Base-by-base conservation (phyloP, 2,113 vertebrate species). In the Puntigrus tetrazona region DNA sequence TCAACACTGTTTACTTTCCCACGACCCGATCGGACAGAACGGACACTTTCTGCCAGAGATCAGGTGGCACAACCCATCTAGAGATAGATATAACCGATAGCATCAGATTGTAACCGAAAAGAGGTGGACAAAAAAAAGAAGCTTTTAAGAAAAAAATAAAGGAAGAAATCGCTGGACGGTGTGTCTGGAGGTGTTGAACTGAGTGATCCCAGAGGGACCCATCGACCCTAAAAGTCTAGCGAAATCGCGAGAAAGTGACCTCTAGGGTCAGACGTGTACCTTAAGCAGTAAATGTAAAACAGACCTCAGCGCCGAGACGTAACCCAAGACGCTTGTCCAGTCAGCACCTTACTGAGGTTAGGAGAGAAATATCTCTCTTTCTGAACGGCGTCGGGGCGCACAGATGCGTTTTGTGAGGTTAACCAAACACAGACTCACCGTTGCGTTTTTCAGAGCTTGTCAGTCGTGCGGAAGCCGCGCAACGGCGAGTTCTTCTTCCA, bases 391-490 rank as follows among this genome's bases (percentile, higher is more conserved):
- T 77, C 52, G 7, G 52, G 52, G 52, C 3, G 0, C 52, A 9
- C 43, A 83, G 82, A 81, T 61, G 20, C 45, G 25, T 87, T 86
- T 63, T 73, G 65, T 72, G 45, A 84, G 81, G 72, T 87, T 82
- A 86, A 61, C 85, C 77, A 81, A 89, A 88, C 87, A 87, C 78
- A 88, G 84, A 89, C 83, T 87, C 87, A 87, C 83, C 82, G 65
- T 82, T 43, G 45, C 27, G 57, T 89, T 89, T 89, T 89, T 84
- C 78, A 78, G 74, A 25, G 77, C 59, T 87, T 88, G 89, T 89
- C 87, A 85, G 87, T 43, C 74, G 43, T 20, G 87, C 81, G 67
- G 81, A 50, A 76, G 73, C 61, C 29, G 80, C 63, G 57, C 75
- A 69, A 76, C 82, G 69, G 67, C 75, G 6, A 85, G 83, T 82